A percentile compares a stretch with the other conserved stretches of the same genome.
These are phyloP conservation scores for Trichopria drosophilae DNA, from an alignment of 2,888 invertebrate genomes.

Conservation along the genomic window DNA sequence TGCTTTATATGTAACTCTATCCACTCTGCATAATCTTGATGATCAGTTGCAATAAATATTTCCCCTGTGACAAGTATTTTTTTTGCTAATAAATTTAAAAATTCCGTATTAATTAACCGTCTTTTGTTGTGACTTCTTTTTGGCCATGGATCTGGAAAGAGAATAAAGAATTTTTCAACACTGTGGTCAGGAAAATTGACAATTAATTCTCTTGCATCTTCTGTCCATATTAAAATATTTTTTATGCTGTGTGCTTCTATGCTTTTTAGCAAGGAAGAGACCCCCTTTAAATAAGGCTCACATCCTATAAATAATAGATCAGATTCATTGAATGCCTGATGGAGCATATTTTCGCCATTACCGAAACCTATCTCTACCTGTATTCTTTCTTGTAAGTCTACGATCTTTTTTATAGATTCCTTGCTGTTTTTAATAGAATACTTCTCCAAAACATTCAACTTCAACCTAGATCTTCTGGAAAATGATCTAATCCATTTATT, in stretches of 20 bases:
- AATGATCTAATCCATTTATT: slow-evolving; percentile 18
- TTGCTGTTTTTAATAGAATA: slow-evolving; percentile 19
- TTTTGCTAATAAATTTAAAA: slow-evolving; percentile 25
- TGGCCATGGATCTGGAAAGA: slow-evolving; percentile 25
- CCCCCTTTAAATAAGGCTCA: slow-evolving; percentile 24
- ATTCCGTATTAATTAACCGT: slow-evolving; percentile 25
- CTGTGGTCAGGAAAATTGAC: slow-evolving; percentile 24
- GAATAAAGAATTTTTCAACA: slow-evolving; percentile 25
- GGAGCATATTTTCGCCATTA: slow-evolving; percentile 15
- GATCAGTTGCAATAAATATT: slow-evolving; percentile 24
- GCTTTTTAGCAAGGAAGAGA: slow-evolving; percentile 23
- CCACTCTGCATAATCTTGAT: slow-evolving; percentile 24
- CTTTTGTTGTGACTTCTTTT: slow-evolving; percentile 25
- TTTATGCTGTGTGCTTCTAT: slow-evolving; percentile 23
- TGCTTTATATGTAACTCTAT: slow-evolving; percentile 25
- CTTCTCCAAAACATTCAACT: slow-evolving; percentile 15
- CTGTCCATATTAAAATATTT: slow-evolving; percentile 24
- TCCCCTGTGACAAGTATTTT: slow-evolving; percentile 24
- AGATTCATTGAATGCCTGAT: slow-evolving; percentile 17
- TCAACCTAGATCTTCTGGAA: slow-evolving; percentile 18
- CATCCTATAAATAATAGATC: slow-evolving; percentile 26
- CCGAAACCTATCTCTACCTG: slow-evolving; percentile 16
- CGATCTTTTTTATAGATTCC: slow-evolving; percentile 18
- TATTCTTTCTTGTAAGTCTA: slow-evolving; percentile 18
- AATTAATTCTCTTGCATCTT: slow-evolving; percentile 25